Conservation (phyloP, 1,140 invertebrate species). For the Charaxes varanes region DNA sequence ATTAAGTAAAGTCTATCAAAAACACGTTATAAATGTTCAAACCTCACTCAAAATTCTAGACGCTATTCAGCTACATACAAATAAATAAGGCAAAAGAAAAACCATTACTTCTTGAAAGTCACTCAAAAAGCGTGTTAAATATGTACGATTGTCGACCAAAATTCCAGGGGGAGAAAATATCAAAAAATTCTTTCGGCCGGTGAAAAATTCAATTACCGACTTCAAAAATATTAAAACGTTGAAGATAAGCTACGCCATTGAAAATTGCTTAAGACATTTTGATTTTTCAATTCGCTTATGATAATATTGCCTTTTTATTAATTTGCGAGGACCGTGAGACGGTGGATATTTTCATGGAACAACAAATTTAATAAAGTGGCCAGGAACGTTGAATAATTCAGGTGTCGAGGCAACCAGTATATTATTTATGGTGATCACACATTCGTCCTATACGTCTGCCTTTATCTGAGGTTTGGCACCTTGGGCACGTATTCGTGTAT, state of each 20-base stretch:
- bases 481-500: conserved; percentile 52
- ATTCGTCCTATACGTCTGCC: conserved; percentile 54
- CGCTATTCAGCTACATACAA: no score
- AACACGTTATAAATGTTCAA: no score
- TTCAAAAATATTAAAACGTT: conserved; percentile 14
- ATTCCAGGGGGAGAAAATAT: no score
- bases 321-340: conserved; percentile 34
- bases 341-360: conserved; percentile 60
- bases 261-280: conserved; percentile 20
- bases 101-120: no score
- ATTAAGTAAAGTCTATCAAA: no score
- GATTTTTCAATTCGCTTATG: conserved; percentile 28
- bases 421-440: conserved; percentile 70
- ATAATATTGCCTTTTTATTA: conserved; percentile 40
- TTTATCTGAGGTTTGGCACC: conserved; percentile 64
- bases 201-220: conserved; percentile 6
- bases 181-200: no score
- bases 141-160: no score
- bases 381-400: conserved; percentile 66
- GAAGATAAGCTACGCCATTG: conserved; percentile 14
- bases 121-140: no score
- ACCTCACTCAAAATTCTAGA: no score
- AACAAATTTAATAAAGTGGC: conserved; percentile 70
- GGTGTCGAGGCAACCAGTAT: conserved; percentile 42
- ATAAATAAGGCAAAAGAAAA: no score